A percentile compares a stretch with the other conserved stretches of the same genome.
phyloP scores from a whole-genome alignment of 2,113 vertebrate species.

The Halcyon senegalensis region DNA sequence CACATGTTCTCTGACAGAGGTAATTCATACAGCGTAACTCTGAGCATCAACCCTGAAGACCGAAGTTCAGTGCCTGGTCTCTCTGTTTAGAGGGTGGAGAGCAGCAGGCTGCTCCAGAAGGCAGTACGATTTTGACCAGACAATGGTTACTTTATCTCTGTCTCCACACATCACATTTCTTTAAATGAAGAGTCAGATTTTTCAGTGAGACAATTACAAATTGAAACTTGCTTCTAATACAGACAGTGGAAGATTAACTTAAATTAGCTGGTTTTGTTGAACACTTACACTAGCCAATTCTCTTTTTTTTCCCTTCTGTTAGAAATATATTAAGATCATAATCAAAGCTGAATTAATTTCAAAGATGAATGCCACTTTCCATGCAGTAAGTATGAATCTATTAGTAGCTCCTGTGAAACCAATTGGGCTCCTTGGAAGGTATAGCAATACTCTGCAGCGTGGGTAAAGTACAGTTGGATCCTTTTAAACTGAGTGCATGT shows the following conservation, averaged over 20 bases:
- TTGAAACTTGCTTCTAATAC: neutral
- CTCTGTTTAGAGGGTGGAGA: neutral
- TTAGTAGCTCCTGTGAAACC: slow-evolving; percentile 4
- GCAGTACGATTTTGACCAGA: neutral
- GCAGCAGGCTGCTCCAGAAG: neutral
- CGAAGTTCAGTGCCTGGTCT: neutral
- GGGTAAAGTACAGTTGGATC: neutral
- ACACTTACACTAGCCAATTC: neutral
- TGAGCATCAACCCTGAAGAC: neutral
- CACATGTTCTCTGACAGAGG: neutral
- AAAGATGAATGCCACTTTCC: neutral
- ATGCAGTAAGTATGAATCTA: neutral
- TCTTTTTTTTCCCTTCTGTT: neutral
- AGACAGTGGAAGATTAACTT: slow-evolving; percentile 4
- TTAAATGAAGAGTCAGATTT: neutral
- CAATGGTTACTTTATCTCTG: neutral
- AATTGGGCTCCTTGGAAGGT: neutral
- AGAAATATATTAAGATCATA: slow-evolving; percentile 15
- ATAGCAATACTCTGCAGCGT: neutral
- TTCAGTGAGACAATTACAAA: neutral
- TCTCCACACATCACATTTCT: neutral
- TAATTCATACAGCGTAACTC: neutral
- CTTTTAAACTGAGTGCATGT: neutral
- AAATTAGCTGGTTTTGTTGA: slow-evolving; percentile 36
- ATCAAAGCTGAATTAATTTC: slow-evolving; percentile 41